These are phyloP conservation scores for Sarcophaga variegata DNA, from an alignment of 2,888 invertebrate species.

Conservation along the genomic window DNA sequence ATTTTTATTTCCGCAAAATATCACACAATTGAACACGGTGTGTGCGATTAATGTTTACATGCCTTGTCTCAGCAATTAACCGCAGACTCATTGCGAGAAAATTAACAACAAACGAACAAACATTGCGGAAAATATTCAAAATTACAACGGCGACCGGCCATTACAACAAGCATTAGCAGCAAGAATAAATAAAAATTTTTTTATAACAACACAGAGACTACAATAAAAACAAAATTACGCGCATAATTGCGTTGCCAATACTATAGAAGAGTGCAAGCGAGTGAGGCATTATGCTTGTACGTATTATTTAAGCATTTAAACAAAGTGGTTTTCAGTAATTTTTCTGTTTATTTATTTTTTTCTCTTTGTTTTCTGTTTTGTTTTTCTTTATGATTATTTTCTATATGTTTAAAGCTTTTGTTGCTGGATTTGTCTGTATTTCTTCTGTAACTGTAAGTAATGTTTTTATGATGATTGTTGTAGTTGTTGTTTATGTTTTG, in stretches of 20 bases:
- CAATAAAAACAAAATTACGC: slow-evolving; percentile 52
- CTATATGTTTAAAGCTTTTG: background rate
- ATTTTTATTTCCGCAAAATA: slow-evolving; percentile 51
- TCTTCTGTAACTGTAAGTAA: slow-evolving; percentile 48
- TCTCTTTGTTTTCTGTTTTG: slow-evolving; percentile 1
- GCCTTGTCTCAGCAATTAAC: slow-evolving; percentile 61
- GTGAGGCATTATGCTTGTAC: background rate
- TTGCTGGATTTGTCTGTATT: slow-evolving; percentile 9
- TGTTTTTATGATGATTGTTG: slow-evolving; percentile 54
- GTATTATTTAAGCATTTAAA: slow-evolving; percentile 42
- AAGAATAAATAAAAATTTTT: background rate
- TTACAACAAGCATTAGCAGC: background rate
- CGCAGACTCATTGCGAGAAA: slow-evolving; percentile 50
- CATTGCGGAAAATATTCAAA: slow-evolving; percentile 63
- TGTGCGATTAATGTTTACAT: slow-evolving; percentile 47
- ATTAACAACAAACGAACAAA: slow-evolving; percentile 52
- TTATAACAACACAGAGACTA: background rate
- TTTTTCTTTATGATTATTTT: slow-evolving; percentile 21
- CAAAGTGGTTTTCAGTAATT: slow-evolving; percentile 43
- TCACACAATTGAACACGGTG: slow-evolving; percentile 45
- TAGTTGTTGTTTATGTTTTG: slow-evolving; percentile 27
- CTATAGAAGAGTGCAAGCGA: background rate
- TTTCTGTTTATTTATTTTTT: slow-evolving; percentile 1
- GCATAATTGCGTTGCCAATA: slow-evolving; percentile 56
- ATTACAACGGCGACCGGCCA: background rate